Conservation (phyloP, 2,888 invertebrate species). For the Oasisia sp. region DNA sequence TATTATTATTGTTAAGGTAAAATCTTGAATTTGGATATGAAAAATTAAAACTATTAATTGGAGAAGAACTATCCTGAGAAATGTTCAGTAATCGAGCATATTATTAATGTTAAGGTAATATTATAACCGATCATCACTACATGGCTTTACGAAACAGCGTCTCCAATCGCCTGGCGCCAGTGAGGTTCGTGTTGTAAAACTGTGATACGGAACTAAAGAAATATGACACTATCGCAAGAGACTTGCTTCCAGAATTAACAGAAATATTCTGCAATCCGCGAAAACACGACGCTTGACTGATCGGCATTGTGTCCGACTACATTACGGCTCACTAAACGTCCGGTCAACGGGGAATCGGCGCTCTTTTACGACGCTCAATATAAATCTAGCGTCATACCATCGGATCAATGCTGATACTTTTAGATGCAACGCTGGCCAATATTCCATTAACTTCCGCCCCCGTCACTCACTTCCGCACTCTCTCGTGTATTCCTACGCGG, state of each 20-base stretch:
- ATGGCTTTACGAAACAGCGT: no score
- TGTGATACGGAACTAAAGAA: background rate
- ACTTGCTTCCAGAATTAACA: background rate
- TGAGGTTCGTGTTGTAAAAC: no score
- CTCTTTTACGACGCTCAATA: background rate
- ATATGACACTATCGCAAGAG: background rate
- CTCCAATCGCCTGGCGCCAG: no score
- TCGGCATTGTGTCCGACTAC: background rate
- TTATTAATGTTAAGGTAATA: no score
- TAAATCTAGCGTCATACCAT: background rate
- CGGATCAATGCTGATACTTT: conserved; percentile 1
- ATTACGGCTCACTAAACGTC: background rate
- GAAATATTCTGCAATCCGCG: background rate
- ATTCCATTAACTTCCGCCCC: conserved; percentile 6
- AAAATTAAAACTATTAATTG: no score
- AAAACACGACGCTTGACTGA: background rate
- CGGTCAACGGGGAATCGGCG: background rate
- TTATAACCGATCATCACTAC: no score
- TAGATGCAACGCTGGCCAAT: background rate
- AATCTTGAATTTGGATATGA: no score
- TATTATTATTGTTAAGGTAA: no score
- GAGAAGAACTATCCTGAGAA: no score
- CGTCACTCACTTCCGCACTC: background rate
- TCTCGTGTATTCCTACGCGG: background rate
- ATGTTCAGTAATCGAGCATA: no score